A percentile compares a stretch with the other conserved stretches of the same genome.
phyloP scores from a whole-genome alignment of 2,888 invertebrate species.

The Ectemnius cavifrons region DNA sequence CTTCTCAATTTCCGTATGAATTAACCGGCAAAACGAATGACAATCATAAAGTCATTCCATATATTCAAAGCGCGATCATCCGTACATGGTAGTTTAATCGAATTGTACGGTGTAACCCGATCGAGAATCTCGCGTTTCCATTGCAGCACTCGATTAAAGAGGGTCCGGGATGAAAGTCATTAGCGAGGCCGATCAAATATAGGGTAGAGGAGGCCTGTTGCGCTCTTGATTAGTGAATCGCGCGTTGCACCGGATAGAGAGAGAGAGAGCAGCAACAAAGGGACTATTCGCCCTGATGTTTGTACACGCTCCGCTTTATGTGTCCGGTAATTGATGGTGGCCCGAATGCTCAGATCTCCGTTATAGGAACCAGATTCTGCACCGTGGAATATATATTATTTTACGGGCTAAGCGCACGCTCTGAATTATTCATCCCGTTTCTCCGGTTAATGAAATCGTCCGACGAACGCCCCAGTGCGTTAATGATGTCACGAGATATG shows the following conservation, averaged over 20 bases:
- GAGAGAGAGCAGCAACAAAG: conserved; percentile 42
- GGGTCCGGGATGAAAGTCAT: conserved; percentile 19
- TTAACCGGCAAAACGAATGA: no score
- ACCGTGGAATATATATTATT: conserved; percentile 31
- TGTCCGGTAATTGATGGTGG: conserved; percentile 47
- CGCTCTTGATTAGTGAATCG: conserved; percentile 46
- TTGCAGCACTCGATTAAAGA: background rate
- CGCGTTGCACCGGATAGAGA: conserved; percentile 26
- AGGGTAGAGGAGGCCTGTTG: conserved; percentile 20
- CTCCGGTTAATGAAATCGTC: conserved; percentile 32
- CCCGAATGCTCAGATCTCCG: conserved; percentile 45
- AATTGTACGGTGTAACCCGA: no score
- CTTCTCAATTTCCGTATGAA: no score
- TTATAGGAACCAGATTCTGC: conserved; percentile 33
- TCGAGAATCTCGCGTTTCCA: conserved; percentile 17
- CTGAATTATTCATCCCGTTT: conserved; percentile 43
- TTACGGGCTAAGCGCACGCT: conserved; percentile 20
- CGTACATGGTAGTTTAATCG: background rate
- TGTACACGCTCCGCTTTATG: conserved; percentile 42
- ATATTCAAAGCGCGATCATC: no score
- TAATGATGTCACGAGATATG: conserved; percentile 7
- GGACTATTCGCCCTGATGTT: conserved; percentile 44
- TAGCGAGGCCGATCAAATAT: conserved; percentile 13
- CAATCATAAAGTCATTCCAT: no score
- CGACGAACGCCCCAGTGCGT: conserved; percentile 10